Conservation (phyloP, 1,140 invertebrate species). For the Cyrtorhinus lividipennis region DNA sequence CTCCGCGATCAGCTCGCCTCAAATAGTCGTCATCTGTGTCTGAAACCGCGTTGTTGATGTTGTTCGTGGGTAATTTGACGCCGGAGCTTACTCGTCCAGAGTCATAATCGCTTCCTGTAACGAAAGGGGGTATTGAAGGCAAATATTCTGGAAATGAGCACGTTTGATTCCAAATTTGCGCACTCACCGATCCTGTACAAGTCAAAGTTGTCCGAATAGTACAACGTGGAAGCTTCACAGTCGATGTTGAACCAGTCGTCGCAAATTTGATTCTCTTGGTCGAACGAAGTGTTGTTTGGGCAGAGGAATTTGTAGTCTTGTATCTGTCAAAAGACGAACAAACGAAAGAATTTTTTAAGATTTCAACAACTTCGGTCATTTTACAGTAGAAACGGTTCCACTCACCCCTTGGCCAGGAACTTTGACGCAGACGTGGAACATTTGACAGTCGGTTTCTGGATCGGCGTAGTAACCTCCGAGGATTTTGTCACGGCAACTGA, state of each 20-base stretch:
- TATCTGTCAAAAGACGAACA: slow-evolving; percentile 38
- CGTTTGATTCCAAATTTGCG: too few relatives aligned
- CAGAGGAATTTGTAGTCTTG: slow-evolving; percentile 74
- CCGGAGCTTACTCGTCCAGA: neutral
- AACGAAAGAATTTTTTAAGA: too few relatives aligned
- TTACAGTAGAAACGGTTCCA: too few relatives aligned
- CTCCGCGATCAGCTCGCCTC: slow-evolving; percentile 56
- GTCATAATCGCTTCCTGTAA: slow-evolving; percentile 1
- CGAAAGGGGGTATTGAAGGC: neutral
- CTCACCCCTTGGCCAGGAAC: slow-evolving; percentile 56
- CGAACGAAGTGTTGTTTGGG: slow-evolving; percentile 81
- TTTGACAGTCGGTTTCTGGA: slow-evolving; percentile 77
- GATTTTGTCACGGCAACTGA: slow-evolving; percentile 73
- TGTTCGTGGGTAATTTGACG: slow-evolving; percentile 9
- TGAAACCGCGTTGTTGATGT: slow-evolving; percentile 30
- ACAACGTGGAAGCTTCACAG: slow-evolving; percentile 60
- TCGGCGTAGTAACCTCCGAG: slow-evolving; percentile 85
- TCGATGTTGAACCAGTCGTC: slow-evolving; percentile 80
- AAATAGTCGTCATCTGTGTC: slow-evolving; percentile 49
- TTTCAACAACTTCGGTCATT: too few relatives aligned
- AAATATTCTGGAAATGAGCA: too few relatives aligned
- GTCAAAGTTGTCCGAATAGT: slow-evolving; percentile 71
- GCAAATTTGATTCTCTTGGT: slow-evolving; percentile 82
- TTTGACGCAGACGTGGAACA: slow-evolving; percentile 80
- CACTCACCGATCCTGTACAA: slow-evolving; percentile 52